These are phyloP conservation scores for Dolichopus griseipennis DNA, from an alignment of 2,888 invertebrate genomes.

Conservation along the genomic window DNA sequence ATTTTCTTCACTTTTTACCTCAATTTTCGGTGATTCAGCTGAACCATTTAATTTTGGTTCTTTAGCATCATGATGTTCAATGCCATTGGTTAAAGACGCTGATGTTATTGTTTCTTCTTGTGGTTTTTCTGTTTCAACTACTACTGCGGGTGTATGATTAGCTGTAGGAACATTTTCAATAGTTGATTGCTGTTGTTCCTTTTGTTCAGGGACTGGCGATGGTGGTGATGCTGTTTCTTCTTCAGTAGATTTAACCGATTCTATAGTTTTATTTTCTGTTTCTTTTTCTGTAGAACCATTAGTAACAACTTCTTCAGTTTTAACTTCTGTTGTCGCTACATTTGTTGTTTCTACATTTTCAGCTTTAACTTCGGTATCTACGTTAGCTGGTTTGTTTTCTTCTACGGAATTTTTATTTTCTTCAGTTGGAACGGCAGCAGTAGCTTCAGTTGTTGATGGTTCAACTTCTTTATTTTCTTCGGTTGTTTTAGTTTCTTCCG, in stretches of 20 bases:
- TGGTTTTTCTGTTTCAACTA: constrained; percentile 8
- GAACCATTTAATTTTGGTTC: constrained; percentile 34
- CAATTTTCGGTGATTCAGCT: constrained; percentile 27
- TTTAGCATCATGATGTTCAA: constrained; percentile 20
- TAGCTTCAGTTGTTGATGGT: neutral
- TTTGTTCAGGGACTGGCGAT: constrained; percentile 19
- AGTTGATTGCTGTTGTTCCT: constrained; percentile 20
- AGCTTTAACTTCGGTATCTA: neutral
- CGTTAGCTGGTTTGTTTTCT: neutral
- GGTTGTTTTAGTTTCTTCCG: neutral
- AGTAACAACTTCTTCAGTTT: constrained; percentile 18
- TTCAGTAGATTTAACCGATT: constrained; percentile 24
- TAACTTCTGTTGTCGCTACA: constrained; percentile 7
- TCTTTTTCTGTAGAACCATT: constrained; percentile 15
- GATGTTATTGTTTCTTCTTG: constrained; percentile 18
- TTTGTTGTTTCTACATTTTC: constrained; percentile 19
- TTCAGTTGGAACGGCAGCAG: neutral
- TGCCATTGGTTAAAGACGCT: constrained; percentile 30
- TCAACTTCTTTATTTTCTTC: neutral
- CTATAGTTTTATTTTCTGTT: constrained; percentile 19
- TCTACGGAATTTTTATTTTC: neutral
- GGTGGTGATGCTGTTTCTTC: constrained; percentile 20
- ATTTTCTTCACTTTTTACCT: constrained; percentile 24
- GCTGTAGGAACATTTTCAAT: neutral
- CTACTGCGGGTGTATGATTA: neutral